Evolutionary conservation across 1,140 invertebrate species (phyloP).

Genomic region (Papilio polyxenes): DNA sequence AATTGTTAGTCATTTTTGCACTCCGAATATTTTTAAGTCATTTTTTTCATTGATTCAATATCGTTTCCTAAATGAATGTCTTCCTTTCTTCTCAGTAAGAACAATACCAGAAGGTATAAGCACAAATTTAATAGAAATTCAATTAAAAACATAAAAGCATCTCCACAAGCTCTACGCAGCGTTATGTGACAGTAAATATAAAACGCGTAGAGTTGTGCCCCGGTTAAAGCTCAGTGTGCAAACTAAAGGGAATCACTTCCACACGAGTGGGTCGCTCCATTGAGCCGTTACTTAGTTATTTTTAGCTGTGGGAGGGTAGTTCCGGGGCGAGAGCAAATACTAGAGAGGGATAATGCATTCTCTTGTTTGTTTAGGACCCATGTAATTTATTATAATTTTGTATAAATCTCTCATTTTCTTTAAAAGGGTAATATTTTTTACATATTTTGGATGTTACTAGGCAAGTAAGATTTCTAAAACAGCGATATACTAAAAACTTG

Average conservation of each 20-base stretch:
- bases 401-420: not conserved
- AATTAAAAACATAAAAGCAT: not conserved
- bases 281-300: constrained; percentile 40
- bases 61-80: not conserved
- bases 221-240: constrained; percentile 42
- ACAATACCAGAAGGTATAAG: not conserved
- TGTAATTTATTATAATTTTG: constrained; percentile 25
- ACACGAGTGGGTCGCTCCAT: not conserved
- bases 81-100: not conserved
- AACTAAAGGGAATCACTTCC: constrained; percentile 26
- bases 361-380: not conserved
- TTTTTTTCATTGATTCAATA: not conserved
- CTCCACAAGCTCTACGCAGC: not conserved
- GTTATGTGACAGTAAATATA: not conserved
- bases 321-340: constrained; percentile 1
- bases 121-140: not conserved
- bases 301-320: constrained; percentile 30
- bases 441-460: not conserved
- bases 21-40: too few species aligned
- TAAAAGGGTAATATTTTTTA: not conserved
- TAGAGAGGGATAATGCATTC: constrained; percentile 15
- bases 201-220: constrained; percentile 23
- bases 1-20: too few species aligned
- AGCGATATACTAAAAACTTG: too few species aligned
- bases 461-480: not conserved